Percentiles rank a stretch among this genome's conserved stretches.
Conservation (phyloP, 2,113 vertebrate genomes). For the Turnix velox region DNA sequence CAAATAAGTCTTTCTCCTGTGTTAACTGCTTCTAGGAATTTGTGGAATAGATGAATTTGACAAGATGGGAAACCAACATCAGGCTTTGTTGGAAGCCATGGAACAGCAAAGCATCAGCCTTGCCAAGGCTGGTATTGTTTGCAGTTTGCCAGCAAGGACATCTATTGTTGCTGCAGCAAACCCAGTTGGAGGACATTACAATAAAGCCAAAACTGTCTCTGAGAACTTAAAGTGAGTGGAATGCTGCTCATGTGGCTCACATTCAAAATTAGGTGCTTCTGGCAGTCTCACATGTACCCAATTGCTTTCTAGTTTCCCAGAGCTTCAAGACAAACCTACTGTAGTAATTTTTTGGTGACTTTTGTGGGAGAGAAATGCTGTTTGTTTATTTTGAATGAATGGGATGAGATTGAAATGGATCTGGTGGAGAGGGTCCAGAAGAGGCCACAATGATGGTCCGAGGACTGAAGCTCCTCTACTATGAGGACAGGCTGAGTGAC, state of each 20-base stretch:
- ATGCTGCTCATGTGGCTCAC: not conserved
- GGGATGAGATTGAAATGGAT: not conserved
- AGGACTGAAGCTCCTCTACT: too few relatives aligned
- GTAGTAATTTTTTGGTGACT: not conserved
- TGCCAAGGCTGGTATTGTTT: slow-evolving; percentile 95
- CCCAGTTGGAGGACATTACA: slow-evolving; percentile 94
- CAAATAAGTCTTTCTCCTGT: not conserved
- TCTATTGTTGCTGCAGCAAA: slow-evolving; percentile 95
- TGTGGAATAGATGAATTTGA: slow-evolving; percentile 99
- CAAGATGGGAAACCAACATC: slow-evolving; percentile 95
- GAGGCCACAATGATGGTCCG: too few relatives aligned
- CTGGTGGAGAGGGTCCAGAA: too few relatives aligned
- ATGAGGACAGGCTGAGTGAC: too few relatives aligned
- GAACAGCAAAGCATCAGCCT: slow-evolving; percentile 98
- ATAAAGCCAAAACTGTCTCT: slow-evolving; percentile 93
- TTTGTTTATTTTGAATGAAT: not conserved
- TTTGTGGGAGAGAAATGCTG: not conserved
- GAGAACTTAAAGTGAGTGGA: slow-evolving; percentile 92
- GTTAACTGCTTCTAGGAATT: slow-evolving; percentile 76
- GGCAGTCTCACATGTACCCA: not conserved
- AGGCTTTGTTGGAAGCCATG: slow-evolving; percentile 96
- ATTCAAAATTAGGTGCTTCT: not conserved
- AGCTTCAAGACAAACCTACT: not conserved
- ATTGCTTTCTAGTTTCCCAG: not conserved
- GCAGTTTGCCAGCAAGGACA: slow-evolving; percentile 90